phyloP scores from a whole-genome alignment of 2,113 vertebrate species.

The Spilogale gracilis region DNA sequence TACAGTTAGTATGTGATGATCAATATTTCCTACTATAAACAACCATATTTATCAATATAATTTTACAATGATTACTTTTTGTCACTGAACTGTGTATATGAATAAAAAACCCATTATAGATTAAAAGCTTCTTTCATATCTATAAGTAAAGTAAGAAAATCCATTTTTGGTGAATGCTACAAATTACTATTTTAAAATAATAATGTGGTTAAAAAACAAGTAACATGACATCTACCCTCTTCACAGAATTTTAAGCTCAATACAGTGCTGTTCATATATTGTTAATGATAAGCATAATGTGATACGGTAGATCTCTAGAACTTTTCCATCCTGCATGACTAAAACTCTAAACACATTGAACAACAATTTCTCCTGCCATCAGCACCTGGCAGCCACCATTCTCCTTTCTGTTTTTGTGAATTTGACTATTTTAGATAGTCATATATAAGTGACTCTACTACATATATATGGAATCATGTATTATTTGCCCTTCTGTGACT shows the following conservation, averaged over 20 bases:
- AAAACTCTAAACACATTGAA: neutral
- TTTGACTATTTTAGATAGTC: neutral
- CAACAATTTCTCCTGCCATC: neutral
- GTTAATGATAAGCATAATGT: neutral
- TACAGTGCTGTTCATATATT: neutral
- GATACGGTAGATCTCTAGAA: neutral
- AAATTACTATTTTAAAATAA: neutral
- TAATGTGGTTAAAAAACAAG: neutral
- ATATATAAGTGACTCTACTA: neutral
- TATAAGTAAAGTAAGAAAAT: neutral
- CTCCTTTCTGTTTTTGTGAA: neutral
- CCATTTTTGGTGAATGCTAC: neutral
- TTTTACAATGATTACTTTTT: neutral
- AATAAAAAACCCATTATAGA: neutral
- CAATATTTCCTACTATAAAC: conserved; percentile 17
- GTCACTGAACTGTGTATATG: neutral
- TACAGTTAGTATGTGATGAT: neutral
- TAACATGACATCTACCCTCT: neutral
- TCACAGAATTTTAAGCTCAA: neutral
- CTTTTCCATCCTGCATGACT: neutral
- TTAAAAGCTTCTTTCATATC: neutral
- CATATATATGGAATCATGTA: neutral
- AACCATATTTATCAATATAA: neutral
- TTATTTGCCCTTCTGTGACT: neutral
- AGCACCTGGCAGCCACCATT: neutral